phyloP scores from a whole-genome alignment of 2,888 invertebrate species.

The Lathronympha strigana region DNA sequence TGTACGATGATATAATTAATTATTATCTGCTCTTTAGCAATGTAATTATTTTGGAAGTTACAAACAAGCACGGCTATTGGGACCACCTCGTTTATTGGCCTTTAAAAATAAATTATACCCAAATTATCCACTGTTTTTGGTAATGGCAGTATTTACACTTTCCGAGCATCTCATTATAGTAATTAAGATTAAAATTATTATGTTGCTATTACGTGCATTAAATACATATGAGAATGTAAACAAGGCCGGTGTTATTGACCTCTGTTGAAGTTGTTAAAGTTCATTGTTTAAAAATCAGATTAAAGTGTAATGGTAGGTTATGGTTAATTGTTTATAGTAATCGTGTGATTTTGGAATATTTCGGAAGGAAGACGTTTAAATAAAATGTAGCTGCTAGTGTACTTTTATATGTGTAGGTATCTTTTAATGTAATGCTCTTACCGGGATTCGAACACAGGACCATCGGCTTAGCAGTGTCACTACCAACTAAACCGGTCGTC shows the following conservation, averaged over 20 bases:
- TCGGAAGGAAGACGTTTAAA: no score
- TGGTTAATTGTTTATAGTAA: neutral
- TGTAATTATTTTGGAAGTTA: no score
- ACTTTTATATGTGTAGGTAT: no score
- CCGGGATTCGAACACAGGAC: neutral
- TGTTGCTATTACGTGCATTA: constrained; percentile 11
- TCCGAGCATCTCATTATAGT: constrained; percentile 12
- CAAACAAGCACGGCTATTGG: no score
- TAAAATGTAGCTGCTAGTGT: no score
- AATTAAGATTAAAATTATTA: constrained; percentile 18
- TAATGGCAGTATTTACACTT: constrained; percentile 14
- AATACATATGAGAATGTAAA: constrained; percentile 13
- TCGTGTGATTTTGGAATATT: no score
- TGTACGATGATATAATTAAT: no score
- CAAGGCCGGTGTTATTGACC: constrained; percentile 11
- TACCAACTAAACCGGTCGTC: neutral
- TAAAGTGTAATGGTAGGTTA: neutral
- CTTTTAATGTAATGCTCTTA: no score
- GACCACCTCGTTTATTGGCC: no score
- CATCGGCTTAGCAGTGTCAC: no score
- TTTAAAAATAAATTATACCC: constrained; percentile 1
- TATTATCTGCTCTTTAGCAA: no score
- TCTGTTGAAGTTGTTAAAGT: constrained; percentile 1
- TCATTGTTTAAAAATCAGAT: constrained; percentile 11
- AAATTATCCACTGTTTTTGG: constrained; percentile 15